phyloP scores from a whole-genome alignment of 2,797 vertebrate genomes.

The Coregonus sp. region DNA sequence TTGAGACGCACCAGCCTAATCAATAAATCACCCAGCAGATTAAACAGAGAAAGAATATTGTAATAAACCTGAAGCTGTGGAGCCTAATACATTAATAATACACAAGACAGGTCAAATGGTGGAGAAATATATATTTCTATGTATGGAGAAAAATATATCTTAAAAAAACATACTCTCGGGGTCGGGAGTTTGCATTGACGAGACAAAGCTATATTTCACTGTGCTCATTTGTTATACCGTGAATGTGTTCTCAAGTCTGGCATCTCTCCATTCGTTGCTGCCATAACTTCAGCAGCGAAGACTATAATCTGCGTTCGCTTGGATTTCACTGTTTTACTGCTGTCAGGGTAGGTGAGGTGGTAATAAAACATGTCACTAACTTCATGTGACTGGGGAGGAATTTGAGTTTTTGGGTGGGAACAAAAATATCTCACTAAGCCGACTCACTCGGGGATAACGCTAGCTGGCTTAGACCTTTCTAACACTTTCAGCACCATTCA shows the following conservation, averaged over 20 bases:
- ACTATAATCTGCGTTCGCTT: slow-evolving; percentile 11
- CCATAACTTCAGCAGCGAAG: slow-evolving; percentile 16
- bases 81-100: slow-evolving; percentile 29
- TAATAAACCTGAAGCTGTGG: slow-evolving; percentile 41
- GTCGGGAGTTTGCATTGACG: slow-evolving; percentile 24
- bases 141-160: slow-evolving; percentile 34
- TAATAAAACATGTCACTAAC: slow-evolving; percentile 27
- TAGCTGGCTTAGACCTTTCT: neutral
- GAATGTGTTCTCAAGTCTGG: slow-evolving; percentile 6
- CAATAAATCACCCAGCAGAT: slow-evolving; percentile 66
- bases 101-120: slow-evolving; percentile 46
- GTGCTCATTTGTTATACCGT: slow-evolving; percentile 41
- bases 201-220: slow-evolving; percentile 29
- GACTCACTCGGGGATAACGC: neutral
- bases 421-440: slow-evolving; percentile 22
- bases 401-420: slow-evolving; percentile 20
- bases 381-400: slow-evolving; percentile 17
- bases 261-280: slow-evolving; percentile 19
- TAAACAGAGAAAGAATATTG: slow-evolving; percentile 38
- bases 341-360: neutral
- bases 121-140: slow-evolving; percentile 35
- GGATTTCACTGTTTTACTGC: slow-evolving; percentile 21
- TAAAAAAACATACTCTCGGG: slow-evolving; percentile 30
- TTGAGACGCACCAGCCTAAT: neutral
- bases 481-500: neutral